Evolutionary conservation across 2,888 invertebrate species (phyloP), one percentile per base, ranked within the genome.

Genomic region (Morpho helenor): DNA sequence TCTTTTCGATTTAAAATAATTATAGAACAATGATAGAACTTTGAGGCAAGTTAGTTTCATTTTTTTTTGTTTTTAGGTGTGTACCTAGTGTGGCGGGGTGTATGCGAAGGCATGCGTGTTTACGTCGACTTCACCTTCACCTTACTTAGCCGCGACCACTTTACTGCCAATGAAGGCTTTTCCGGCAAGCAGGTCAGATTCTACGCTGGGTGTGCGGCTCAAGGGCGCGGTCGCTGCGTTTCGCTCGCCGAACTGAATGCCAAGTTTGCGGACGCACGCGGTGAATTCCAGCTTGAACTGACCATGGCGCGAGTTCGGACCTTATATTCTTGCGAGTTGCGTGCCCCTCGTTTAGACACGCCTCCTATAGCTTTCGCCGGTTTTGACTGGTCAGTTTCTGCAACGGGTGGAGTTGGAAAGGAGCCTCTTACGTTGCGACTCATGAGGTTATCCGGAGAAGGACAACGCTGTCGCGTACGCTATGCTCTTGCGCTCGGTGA

Each of bases 71-170:
- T 94, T 71, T 73, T 95, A 76, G 96, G 96, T 45, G 95, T 95
- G 8, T 96, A 94, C 79, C 89, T 96, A 69, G 95, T 95, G 56
- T 94, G 96, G 93, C 92, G 94, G 50, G 95, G 94, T 64, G 93
- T 94, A 7, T 94, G 95, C 68, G 94, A 94, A 66, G 95, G 95
- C 60, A 93, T 95, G 88, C 92, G 94, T 55, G 95, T 95, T 58
- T 95, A 94, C 76, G 94, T 95, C 65, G 96, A 96, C 83, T 96
- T 95, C 80, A 94, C 95, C 52, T 95, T 96, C 81, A 96, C 95
- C 7, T 91, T 96, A 52, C 91, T 96, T 62, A 96, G 96, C 75
- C 92, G 95, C 49, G 95, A 96, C 71, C 96, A 96, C 82, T 96
- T 96, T 82, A 95, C 95, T 61, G 94, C 94, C 71, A 96, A 96